phyloP scores from a whole-genome alignment of 2,888 invertebrate genomes.

The Himalopsyche tibetana region DNA sequence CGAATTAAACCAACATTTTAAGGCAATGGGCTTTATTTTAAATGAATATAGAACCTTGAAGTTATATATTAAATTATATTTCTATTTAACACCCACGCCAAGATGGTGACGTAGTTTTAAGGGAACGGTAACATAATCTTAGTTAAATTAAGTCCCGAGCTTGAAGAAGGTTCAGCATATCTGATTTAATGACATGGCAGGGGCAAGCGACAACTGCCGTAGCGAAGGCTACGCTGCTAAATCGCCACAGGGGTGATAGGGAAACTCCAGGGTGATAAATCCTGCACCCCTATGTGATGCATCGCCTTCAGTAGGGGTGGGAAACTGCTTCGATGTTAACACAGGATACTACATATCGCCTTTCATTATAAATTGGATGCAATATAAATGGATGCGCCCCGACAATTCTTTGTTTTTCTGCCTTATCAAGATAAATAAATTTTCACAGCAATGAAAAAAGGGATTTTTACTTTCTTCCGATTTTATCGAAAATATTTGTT shows the following conservation, averaged over 20 bases:
- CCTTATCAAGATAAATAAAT: neutral
- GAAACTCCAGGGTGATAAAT: constrained; percentile 57
- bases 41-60: too few species aligned
- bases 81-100: too few species aligned
- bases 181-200: constrained; percentile 28
- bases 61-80: too few species aligned
- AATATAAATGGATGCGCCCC: neutral
- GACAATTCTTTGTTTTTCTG: neutral
- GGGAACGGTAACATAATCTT: too few species aligned
- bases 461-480: too few species aligned
- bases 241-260: constrained; percentile 56
- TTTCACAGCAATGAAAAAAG: too few species aligned
- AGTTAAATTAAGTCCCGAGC: too few species aligned
- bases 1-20: too few species aligned
- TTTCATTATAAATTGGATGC: constrained; percentile 31
- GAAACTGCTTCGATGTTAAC: constrained; percentile 52
- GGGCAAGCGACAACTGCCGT: constrained; percentile 24
- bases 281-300: constrained; percentile 53
- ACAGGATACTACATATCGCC: constrained; percentile 37
- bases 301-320: constrained; percentile 49
- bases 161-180: neutral
- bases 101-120: too few species aligned
- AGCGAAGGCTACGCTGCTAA: constrained; percentile 55
- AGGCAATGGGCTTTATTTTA: too few species aligned
- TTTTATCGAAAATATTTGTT: too few species aligned